Percentiles rank a stretch among this genome's conserved stretches.
phyloP scores from a whole-genome alignment of 2,113 vertebrate genomes.

The Carassius carassius region DNA sequence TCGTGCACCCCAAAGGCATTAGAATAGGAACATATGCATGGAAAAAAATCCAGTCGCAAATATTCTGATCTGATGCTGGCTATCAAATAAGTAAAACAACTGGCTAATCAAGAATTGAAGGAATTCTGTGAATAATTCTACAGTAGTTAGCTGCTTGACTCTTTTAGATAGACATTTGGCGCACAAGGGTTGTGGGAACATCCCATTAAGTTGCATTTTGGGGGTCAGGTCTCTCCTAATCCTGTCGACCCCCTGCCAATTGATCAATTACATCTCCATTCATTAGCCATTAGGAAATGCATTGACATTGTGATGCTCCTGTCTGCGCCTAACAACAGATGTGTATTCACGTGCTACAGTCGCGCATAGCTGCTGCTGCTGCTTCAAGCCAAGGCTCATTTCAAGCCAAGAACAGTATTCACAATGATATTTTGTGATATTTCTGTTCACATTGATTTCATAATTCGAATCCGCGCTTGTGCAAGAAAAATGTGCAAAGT shows the following conservation, averaged over 20 bases:
- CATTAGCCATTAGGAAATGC: slow-evolving; percentile 71
- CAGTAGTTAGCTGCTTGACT: neutral
- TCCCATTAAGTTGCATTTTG: slow-evolving; percentile 1
- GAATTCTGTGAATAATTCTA: neutral
- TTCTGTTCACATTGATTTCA: neutral
- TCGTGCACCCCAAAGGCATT: too few relatives aligned
- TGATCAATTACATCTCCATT: slow-evolving; percentile 77
- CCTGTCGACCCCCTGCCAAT: slow-evolving; percentile 73
- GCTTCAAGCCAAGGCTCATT: slow-evolving; percentile 31
- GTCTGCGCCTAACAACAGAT: slow-evolving; percentile 71
- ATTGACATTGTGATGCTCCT: slow-evolving; percentile 75
- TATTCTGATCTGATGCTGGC: neutral
- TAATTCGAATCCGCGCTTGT: neutral
- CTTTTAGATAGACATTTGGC: neutral
- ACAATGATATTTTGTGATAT: neutral
- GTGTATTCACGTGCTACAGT: slow-evolving; percentile 71
- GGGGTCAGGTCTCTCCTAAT: slow-evolving; percentile 61
- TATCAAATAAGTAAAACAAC: neutral
- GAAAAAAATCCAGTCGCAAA: neutral
- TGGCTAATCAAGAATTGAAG: neutral
- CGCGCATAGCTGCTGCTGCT: neutral
- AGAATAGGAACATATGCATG: neutral
- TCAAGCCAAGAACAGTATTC: slow-evolving; percentile 23
- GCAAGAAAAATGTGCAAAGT: neutral
- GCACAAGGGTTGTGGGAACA: neutral